These are phyloP conservation scores for Peromyscus polionotus DNA, from an alignment of 2,113 vertebrate genomes.

Conservation along the genomic window DNA sequence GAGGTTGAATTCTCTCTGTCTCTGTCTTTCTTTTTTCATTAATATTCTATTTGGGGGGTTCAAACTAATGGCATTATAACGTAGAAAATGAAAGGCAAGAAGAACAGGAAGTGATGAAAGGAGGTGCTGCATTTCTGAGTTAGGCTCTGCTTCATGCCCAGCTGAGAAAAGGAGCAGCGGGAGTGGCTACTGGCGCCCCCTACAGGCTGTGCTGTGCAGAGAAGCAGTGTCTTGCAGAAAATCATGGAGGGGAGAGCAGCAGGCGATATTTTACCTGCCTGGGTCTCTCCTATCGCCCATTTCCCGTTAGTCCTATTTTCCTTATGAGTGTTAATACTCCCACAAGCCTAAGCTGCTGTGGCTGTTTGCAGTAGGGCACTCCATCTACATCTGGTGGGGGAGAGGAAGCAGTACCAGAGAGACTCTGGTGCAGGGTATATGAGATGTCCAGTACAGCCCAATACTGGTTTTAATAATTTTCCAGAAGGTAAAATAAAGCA, in stretches of 20 bases:
- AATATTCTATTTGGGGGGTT: slow-evolving; percentile 50
- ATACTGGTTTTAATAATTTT: neutral
- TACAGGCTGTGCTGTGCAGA: neutral
- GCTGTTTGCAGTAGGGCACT: neutral
- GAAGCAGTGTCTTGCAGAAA: neutral
- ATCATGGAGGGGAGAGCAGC: neutral
- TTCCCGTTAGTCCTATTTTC: neutral
- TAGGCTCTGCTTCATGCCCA: neutral
- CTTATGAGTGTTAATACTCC: neutral
- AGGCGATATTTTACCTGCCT: neutral
- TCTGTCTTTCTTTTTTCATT: neutral
- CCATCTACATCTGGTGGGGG: neutral
- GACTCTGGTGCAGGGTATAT: neutral
- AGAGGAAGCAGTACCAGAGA: neutral
- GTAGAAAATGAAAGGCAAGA: neutral
- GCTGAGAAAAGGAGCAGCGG: neutral
- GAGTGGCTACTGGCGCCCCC: neutral
- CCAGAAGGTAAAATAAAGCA: slow-evolving; percentile 13
- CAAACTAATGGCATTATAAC: neutral
- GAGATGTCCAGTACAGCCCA: neutral
- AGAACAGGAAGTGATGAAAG: neutral
- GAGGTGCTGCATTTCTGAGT: neutral
- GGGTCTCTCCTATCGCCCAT: neutral
- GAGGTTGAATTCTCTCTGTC: neutral
- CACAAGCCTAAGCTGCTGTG: neutral